Evolutionary conservation across 2,113 vertebrate species (phyloP).

Genomic region (Bettongia penicillata): DNA sequence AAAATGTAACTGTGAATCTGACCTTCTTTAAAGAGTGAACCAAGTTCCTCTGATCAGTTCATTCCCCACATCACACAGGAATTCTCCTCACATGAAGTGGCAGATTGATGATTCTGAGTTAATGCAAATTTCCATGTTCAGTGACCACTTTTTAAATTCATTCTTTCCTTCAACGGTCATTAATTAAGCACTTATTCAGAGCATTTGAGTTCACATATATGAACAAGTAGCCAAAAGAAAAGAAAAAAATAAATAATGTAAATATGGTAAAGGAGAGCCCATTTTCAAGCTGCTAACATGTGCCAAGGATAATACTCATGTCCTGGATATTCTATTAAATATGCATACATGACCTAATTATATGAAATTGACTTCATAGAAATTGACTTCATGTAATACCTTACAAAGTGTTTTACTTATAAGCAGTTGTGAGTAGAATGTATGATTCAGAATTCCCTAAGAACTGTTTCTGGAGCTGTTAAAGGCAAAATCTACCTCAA

Average conservation of each 20-base stretch:
- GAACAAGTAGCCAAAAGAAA: background rate
- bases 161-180: slow-evolving; percentile 23
- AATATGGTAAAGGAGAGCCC: background rate
- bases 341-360: background rate
- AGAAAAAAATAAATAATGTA: background rate
- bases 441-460: background rate
- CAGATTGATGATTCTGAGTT: background rate
- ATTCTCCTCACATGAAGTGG: background rate
- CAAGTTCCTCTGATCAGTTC: slow-evolving; percentile 2
- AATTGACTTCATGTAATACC: background rate
- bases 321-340: background rate
- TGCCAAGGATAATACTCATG: background rate
- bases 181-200: background rate
- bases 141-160: slow-evolving; percentile 32
- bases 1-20: background rate
- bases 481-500: background rate
- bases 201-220: slow-evolving; percentile 4
- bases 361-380: background rate
- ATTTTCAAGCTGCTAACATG: slow-evolving; percentile 2
- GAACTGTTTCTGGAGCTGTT: background rate
- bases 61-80: slow-evolving; percentile 24
- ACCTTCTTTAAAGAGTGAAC: background rate
- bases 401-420: background rate
- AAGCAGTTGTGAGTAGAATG: background rate
- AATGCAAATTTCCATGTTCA: background rate